Evolutionary conservation across 2,797 vertebrate genomes (phyloP).

Genomic region (Balearica regulorum): DNA sequence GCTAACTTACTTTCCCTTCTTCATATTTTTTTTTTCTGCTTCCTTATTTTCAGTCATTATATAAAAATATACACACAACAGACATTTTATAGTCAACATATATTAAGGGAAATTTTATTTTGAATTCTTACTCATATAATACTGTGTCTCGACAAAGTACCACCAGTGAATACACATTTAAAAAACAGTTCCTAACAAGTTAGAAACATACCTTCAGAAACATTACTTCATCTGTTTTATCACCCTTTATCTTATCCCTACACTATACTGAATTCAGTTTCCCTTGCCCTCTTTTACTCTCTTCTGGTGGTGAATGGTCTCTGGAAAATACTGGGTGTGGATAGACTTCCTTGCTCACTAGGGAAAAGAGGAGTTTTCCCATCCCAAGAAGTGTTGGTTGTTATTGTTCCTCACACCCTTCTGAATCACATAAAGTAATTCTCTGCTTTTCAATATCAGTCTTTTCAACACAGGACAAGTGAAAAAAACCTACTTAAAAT

Average conservation of each 20-base stretch:
- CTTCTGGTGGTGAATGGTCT: not conserved
- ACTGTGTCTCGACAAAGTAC: not conserved
- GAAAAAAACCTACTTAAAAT: not conserved
- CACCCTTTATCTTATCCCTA: constrained; percentile 53
- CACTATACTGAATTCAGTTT: not conserved
- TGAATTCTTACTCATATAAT: not conserved
- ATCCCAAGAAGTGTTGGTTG: constrained; percentile 46
- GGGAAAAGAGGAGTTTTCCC: constrained; percentile 62
- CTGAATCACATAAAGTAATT: not conserved
- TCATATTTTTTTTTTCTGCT: not conserved
- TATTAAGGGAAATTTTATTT: not conserved
- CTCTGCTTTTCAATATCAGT: not conserved
- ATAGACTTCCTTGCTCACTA: constrained; percentile 55
- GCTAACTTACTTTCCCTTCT: not conserved
- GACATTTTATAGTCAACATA: not conserved
- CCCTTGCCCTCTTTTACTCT: constrained; percentile 8
- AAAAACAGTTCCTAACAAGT: not conserved
- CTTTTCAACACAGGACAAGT: constrained; percentile 18
- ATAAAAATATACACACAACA: not conserved
- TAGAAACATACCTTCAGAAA: constrained; percentile 23
- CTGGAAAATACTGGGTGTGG: constrained; percentile 61
- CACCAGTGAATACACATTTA: not conserved
- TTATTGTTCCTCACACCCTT: constrained; percentile 49
- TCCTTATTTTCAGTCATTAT: not conserved
- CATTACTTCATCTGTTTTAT: constrained; percentile 52